These are phyloP conservation scores for Helleia helle DNA, from an alignment of 2,888 invertebrate genomes.

Conservation along the genomic window DNA sequence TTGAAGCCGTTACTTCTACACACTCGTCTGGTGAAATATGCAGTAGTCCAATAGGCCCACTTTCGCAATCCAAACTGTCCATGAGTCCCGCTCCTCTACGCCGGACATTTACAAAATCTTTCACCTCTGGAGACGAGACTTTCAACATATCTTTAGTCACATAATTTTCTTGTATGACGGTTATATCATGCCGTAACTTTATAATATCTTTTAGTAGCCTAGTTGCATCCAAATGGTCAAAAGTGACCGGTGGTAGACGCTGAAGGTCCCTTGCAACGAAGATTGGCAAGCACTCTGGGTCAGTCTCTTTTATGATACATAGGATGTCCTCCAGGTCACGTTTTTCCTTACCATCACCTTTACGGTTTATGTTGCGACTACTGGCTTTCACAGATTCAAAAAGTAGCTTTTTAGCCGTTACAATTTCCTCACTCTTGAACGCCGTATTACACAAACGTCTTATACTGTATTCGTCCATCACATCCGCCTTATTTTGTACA, in stretches of 20 bases:
- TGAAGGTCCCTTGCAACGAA: slow-evolving; percentile 13
- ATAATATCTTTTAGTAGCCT: slow-evolving; percentile 11
- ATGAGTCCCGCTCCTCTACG: neutral
- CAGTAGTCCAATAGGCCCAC: neutral
- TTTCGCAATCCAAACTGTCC: neutral
- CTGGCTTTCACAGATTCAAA: too few species aligned
- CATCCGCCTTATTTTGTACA: neutral
- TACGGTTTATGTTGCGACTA: slow-evolving; percentile 6
- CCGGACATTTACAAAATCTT: neutral
- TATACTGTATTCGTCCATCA: neutral
- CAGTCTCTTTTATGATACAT: slow-evolving; percentile 13
- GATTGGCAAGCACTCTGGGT: slow-evolving; percentile 9
- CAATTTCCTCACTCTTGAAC: neutral
- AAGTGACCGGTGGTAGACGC: slow-evolving; percentile 13
- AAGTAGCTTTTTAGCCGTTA: too few species aligned
- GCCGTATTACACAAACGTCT: neutral
- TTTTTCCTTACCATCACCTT: slow-evolving; percentile 15
- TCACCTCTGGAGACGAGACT: neutral
- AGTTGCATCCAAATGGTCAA: slow-evolving; percentile 13
- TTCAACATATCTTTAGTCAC: neutral
- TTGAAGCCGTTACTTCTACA: neutral
- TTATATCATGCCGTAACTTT: neutral
- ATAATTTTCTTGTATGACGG: neutral
- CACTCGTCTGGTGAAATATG: neutral
- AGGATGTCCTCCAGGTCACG: slow-evolving; percentile 14